A percentile compares a stretch with the other conserved stretches of the same genome.
Evolutionary conservation across 2,888 invertebrate genomes (phyloP).

Genomic region (Prenolepis imparis): DNA sequence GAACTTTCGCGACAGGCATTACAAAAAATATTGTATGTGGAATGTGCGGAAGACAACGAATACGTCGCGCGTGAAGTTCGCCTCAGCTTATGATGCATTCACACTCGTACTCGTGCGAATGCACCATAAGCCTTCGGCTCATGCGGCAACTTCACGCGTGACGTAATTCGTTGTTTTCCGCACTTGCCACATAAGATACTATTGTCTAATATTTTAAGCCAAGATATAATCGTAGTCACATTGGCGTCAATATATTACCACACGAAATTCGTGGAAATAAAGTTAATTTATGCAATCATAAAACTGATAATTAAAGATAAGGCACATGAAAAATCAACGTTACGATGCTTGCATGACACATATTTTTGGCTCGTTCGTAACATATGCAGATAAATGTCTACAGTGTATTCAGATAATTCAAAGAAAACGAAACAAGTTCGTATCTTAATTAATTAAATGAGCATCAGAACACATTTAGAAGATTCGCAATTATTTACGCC

Average conservation of each 20-base stretch:
- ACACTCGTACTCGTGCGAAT: too few relatives aligned
- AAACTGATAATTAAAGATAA: constrained; percentile 30
- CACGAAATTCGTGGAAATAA: neutral
- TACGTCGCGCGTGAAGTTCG: too few relatives aligned
- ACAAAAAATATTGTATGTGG: too few relatives aligned
- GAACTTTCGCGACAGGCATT: too few relatives aligned
- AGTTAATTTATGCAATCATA: constrained; percentile 32
- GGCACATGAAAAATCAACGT: constrained; percentile 38
- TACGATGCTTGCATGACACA: neutral
- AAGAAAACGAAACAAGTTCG: neutral
- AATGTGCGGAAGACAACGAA: too few relatives aligned
- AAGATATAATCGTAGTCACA: neutral
- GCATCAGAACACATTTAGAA: neutral
- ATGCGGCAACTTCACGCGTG: too few relatives aligned
- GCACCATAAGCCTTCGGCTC: too few relatives aligned
- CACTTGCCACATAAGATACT: too few relatives aligned
- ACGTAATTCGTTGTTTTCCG: too few relatives aligned
- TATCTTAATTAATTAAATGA: neutral
- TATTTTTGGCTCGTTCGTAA: neutral
- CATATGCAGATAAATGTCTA: neutral
- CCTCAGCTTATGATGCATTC: too few relatives aligned
- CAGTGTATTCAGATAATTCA: neutral
- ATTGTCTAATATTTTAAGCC: neutral
- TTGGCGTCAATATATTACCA: neutral
- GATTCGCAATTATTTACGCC: neutral